Evolutionary conservation across 2,888 invertebrate species (phyloP), one percentile per base, ranked within the genome.

Genomic region (Cataglyphis altisquamis): DNA sequence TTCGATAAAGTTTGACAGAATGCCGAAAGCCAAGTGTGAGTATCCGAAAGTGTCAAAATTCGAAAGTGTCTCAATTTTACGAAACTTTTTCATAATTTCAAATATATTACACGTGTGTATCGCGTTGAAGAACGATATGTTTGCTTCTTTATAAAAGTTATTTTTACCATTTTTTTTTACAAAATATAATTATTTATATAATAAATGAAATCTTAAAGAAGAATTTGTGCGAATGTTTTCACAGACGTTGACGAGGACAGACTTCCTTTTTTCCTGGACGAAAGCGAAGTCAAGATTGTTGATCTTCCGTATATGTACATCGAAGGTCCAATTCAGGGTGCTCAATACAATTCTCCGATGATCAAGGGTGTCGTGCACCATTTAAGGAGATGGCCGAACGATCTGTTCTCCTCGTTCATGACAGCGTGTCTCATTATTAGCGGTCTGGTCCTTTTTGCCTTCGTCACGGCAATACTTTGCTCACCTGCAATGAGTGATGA

Each of bases 361-460:
- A 72, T 88, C 5, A 89, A 87, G 60, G 93, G 93, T 32, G 92
- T 86, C 10, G 86, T 86, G 1, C 88, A 87, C 80, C 91, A 91
- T 36, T 74, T 93, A 62, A 85, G 86, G 36, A 90, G 84, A 83
- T 93, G 93, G 93, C 93, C 93, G 2, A 88, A 89, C 8, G 91
- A 93, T 70, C 6, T 93, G 32, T 87, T 90, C 36, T 82, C 87
- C 32, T 90, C 89, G 15, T 93, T 93, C 64, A 62, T 92, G 62
- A 83, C 88, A 12, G 91, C 88, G 3, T 93, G 90, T 52, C 81
- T 92, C 39, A 66, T 93, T 3, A 84, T 91, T 8, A 87, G 75
- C 2, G 73, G 87, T 29, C 84, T 93, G 63, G 29, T 89, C 6
- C 52, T 92, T 15, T 80, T 93, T 63, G 82, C 89, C 21, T 84